Evolutionary conservation across 1,140 invertebrate species (phyloP).

Genomic region (Idris sp.): DNA sequence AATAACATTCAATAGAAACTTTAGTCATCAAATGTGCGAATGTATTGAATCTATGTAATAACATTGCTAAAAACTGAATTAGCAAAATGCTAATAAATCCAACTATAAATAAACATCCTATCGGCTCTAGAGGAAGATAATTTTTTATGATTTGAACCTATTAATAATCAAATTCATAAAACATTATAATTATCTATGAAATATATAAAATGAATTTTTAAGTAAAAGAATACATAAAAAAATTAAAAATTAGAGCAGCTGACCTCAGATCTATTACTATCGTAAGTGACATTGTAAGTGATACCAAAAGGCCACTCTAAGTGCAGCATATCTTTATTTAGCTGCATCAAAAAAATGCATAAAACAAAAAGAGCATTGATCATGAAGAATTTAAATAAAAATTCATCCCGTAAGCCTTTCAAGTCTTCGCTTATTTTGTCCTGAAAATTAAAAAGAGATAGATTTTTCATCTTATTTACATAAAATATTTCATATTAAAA

Average conservation of each 20-base stretch:
- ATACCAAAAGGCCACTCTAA: constrained; percentile 85
- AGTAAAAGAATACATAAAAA: constrained; percentile 21
- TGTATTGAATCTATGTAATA: constrained; percentile 90
- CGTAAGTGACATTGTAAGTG: constrained; percentile 83
- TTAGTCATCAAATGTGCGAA: constrained; percentile 90
- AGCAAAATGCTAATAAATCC: constrained; percentile 78
- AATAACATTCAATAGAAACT: constrained; percentile 53
- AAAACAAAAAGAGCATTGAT: constrained; percentile 90
- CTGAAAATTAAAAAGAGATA: constrained; percentile 66
- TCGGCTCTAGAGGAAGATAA: constrained; percentile 83
- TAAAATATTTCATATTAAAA: no score
- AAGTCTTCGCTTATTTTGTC: constrained; percentile 81
- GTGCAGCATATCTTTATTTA: constrained; percentile 85
- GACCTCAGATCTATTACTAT: constrained; percentile 73
- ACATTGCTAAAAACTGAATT: constrained; percentile 91
- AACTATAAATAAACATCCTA: constrained; percentile 72
- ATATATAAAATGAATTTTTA: neutral
- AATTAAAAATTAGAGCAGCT: no score
- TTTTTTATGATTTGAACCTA: constrained; percentile 78
- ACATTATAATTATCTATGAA: no score
- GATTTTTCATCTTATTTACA: constrained; percentile 3
- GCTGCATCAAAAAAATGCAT: constrained; percentile 87
- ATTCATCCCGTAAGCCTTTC: constrained; percentile 84
- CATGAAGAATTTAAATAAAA: constrained; percentile 89
- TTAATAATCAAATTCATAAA: no score